A percentile compares a stretch with the other conserved stretches of the same genome.
Conservation (phyloP, 2,888 invertebrate genomes). For the Punctoribates punctum region DNA sequence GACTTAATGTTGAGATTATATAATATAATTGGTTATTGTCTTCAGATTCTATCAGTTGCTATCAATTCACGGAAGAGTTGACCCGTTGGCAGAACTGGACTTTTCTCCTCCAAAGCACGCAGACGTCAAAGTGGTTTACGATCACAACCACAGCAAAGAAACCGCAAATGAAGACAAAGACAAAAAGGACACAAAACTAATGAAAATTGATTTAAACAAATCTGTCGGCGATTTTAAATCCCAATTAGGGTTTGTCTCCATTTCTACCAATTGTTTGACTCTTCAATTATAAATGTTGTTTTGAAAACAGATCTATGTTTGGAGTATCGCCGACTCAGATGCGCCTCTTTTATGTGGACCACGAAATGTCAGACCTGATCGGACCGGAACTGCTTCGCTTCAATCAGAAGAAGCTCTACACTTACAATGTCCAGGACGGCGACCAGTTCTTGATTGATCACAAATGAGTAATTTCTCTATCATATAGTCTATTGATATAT, state of each 20-base stretch:
- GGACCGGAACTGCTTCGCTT: conserved; percentile 74
- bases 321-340: conserved; percentile 78
- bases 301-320: conserved; percentile 64
- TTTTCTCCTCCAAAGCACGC: conserved; percentile 66
- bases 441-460: conserved; percentile 82
- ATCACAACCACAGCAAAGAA: conserved; percentile 56
- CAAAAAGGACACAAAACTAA: conserved; percentile 26
- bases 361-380: conserved; percentile 57
- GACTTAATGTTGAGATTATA: neutral
- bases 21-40: neutral
- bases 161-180: conserved; percentile 52
- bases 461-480: conserved; percentile 44
- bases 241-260: conserved; percentile 40
- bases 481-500: neutral
- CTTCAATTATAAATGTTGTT: neutral
- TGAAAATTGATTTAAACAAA: conserved; percentile 68
- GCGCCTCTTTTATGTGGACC: conserved; percentile 83
- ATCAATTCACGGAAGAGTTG: conserved; percentile 78
- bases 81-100: conserved; percentile 82
- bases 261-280: neutral
- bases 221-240: conserved; percentile 65
- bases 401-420: conserved; percentile 81
- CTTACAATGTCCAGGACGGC: conserved; percentile 81
- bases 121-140: conserved; percentile 74
- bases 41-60: conserved; percentile 74